Evolutionary conservation across 2,888 invertebrate species (phyloP), one percentile per base, ranked within the genome.

Genomic region (Patella caerulea): DNA sequence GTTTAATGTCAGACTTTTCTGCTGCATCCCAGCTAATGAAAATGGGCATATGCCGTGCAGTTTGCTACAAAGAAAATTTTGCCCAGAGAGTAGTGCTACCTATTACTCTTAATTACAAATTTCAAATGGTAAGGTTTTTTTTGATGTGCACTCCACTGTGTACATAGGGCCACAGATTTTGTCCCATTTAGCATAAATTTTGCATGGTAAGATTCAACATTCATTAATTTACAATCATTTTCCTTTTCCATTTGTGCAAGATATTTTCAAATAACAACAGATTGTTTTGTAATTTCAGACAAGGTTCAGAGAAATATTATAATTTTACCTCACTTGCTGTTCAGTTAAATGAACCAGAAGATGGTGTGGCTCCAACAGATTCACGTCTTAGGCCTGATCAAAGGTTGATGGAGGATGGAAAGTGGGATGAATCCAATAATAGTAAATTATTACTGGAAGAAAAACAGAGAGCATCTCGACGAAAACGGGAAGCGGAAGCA

Each of bases 341-440:
- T 90, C 98, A 99, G 93, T 93, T 99, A 87, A 99, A 99, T 93
- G 99, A 99, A 93, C 94, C 94, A 72, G 99, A 99, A 92, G 94
- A 95, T 7, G 96, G 95, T 81, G 95, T 99, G 53, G 98, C 98
- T 74, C 98, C 98, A 14, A 98, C 99, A 0, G 99, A 99, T 93
- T 95, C 96, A 75, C 94, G 98, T 55, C 92, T 94, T 75, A 94
- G 99, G 78, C 99, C 99, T 79, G 99, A 99, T 94, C 99, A 99
- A 93, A 94, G 99, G 75, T 94, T 98, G 86, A 99, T 99, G 99
- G 91, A 91, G 81, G 87, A 90, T 9, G 88, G 88, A 3, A 80
- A 85, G 75, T 92, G 91, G 90, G 92, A 92, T 70, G 91, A 91
- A 76, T 98, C 97, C 3, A 93, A 94, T 76, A 97, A 98, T 96